A percentile compares a stretch with the other conserved stretches of the same genome.
These are phyloP conservation scores for Galerucella calmariensis DNA, from an alignment of 2,888 invertebrate species.

Conservation along the genomic window DNA sequence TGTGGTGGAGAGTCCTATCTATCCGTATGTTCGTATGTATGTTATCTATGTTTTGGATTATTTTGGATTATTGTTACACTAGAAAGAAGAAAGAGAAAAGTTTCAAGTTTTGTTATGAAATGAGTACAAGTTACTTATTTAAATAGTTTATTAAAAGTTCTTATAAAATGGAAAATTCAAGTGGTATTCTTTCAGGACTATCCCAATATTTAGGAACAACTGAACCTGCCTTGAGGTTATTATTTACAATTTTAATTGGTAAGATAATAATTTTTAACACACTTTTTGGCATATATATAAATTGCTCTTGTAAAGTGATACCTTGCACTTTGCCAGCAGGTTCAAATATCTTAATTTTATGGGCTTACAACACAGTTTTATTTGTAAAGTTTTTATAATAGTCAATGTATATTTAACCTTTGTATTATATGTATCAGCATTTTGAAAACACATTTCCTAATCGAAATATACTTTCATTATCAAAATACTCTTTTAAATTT, in stretches of 20 bases:
- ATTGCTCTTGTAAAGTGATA: neutral
- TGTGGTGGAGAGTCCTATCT: too few species aligned
- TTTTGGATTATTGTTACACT: too few species aligned
- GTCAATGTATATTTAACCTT: neutral
- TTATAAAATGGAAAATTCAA: slow-evolving; percentile 36
- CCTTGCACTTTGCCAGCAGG: neutral
- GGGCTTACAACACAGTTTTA: neutral
- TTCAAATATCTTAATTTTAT: neutral
- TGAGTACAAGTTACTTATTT: neutral
- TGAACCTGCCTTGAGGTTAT: slow-evolving; percentile 59
- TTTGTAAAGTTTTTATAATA: neutral
- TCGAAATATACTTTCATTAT: neutral
- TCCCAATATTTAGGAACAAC: slow-evolving; percentile 55
- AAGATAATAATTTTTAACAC: slow-evolving; percentile 39
- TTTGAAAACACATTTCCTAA: neutral
- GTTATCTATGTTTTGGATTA: too few species aligned
- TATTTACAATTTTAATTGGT: slow-evolving; percentile 63
- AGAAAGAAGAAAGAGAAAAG: too few species aligned
- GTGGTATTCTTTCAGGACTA: slow-evolving; percentile 47
- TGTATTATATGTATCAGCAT: neutral
- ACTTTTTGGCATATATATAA: neutral
- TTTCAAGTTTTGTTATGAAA: neutral
- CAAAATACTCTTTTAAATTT: neutral
- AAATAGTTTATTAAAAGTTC: slow-evolving; percentile 7
- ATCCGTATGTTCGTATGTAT: too few species aligned